Percentiles rank a stretch among this genome's conserved stretches.
These are phyloP conservation scores for Sitodiplosis mosellana DNA, from an alignment of 1,140 invertebrate genomes.

Conservation along the genomic window DNA sequence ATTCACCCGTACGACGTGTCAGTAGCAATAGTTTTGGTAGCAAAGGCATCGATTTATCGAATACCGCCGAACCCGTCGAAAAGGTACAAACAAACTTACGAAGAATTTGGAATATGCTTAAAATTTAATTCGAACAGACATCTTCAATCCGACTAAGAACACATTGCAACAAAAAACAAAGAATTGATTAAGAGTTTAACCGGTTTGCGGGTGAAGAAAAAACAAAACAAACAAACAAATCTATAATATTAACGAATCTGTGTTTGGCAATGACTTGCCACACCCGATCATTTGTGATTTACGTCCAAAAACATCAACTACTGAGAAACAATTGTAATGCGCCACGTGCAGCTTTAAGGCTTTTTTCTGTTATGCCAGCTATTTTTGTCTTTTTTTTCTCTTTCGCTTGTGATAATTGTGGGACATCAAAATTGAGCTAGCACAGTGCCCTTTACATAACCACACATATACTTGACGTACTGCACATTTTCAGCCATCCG, in stretches of 20 bases:
- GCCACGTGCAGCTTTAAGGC: not conserved
- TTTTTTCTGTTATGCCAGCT: not conserved
- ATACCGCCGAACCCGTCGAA: conserved; percentile 24
- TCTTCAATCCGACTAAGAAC: no score
- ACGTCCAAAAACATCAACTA: not conserved
- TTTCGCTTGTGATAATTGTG: no score
- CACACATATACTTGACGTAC: no score
- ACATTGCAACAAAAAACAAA: no score
- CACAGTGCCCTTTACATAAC: no score
- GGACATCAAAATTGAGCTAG: no score
- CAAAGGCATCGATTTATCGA: conserved; percentile 21
- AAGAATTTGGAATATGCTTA: conserved; percentile 46
- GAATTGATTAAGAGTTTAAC: no score
- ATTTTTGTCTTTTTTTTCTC: not conserved
- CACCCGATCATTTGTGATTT: no score
- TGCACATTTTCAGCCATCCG: no score
- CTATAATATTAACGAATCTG: no score
- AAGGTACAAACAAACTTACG: conserved; percentile 48
- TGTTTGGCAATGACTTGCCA: not conserved
- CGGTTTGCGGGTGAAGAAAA: no score
- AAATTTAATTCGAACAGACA: conserved; percentile 32
- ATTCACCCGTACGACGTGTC: conserved; percentile 15
- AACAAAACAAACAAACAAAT: no score
- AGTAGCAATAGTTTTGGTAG: conserved; percentile 23
- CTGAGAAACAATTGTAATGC: not conserved